Base-by-base conservation (phyloP, 2,797 vertebrate species). In the Cyprinella venusta region DNA sequence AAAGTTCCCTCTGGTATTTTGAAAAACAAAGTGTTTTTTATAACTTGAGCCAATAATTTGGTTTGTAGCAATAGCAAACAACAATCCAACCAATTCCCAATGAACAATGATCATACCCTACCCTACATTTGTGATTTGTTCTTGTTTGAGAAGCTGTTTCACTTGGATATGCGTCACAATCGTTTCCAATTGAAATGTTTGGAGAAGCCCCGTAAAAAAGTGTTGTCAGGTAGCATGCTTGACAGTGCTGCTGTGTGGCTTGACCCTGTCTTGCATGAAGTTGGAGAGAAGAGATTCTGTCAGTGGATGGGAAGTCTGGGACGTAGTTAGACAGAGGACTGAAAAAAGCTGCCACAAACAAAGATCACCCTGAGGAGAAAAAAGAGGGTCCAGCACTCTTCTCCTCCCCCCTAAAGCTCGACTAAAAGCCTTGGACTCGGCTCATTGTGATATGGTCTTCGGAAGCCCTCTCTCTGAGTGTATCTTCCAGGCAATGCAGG, bases 321-420 rank as follows among this genome's bases (percentile, higher is more conserved):
- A 56, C 9, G 52, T 76, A 36, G 65, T 89, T 76, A 72, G 72
- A 81, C 18, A 72, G 65, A 76, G 65, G 50, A 24, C 40, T 75
- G 54, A 84, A 84, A 72, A 33, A 76, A 68, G 12, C 76, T 77
- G 80, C 84, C 42, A 30, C 82, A 74, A 82, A 81, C 68, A 87
- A 82, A 67, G 63, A 79, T 80, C 71, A 90, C 80, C 84, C 81
- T 45, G 38, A 83, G 65, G 81, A 77, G 74, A 76, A 33, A 63
- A 86, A 45, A 84, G 76, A 59, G 42, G 42, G 38, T 82, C 65
- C n/a, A 81, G 36, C 61, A 42, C 71, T 76, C 59, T 65, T n/a
- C 42, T 36, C 76, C 75, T 24, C 74, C 76, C 76, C 45, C 9
- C 42, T 79, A 45, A 63, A 77, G 80, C 68, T 79, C 12, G 1